Evolutionary conservation across 2,888 invertebrate species (phyloP).

Genomic region (Drosophila imparisetae): DNA sequence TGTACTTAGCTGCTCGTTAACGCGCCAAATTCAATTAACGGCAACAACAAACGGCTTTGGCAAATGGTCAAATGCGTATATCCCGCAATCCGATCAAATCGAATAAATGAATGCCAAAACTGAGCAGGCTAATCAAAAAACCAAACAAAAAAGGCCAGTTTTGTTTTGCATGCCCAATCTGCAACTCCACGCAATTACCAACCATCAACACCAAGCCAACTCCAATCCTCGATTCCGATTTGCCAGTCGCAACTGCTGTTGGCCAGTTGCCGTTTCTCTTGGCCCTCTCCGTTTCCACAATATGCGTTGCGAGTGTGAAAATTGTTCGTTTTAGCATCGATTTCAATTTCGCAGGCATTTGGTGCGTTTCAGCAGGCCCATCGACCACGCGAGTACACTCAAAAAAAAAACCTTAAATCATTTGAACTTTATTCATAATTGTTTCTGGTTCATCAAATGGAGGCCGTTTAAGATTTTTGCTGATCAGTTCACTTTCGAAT

Average conservation of each 20-base stretch:
- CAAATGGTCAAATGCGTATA: conserved; percentile 38
- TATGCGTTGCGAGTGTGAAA: conserved; percentile 52
- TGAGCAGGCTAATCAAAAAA: conserved; percentile 31
- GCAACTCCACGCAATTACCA: background rate
- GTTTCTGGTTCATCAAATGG: background rate
- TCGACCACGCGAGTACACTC: background rate
- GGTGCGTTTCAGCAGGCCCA: conserved; percentile 53
- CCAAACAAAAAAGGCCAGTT: conserved; percentile 7
- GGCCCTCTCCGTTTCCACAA: conserved; percentile 4
- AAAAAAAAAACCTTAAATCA: background rate
- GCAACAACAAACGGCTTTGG: conserved; percentile 31
- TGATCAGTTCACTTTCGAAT: background rate
- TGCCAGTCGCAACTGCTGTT: conserved; percentile 2
- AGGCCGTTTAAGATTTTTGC: background rate
- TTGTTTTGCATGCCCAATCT: conserved; percentile 40
- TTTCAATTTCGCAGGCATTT: conserved; percentile 67
- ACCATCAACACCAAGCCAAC: background rate
- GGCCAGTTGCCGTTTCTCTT: conserved; percentile 18
- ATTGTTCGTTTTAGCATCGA: conserved; percentile 55
- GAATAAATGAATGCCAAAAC: conserved; percentile 64
- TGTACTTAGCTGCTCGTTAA: conserved; percentile 69
- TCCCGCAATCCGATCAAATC: conserved; percentile 22
- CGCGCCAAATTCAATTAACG: conserved; percentile 75
- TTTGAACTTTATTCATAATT: background rate
- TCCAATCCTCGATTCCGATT: background rate